Conservation (phyloP, 2,113 vertebrate genomes). For the Chiloscyllium plagiosum region DNA sequence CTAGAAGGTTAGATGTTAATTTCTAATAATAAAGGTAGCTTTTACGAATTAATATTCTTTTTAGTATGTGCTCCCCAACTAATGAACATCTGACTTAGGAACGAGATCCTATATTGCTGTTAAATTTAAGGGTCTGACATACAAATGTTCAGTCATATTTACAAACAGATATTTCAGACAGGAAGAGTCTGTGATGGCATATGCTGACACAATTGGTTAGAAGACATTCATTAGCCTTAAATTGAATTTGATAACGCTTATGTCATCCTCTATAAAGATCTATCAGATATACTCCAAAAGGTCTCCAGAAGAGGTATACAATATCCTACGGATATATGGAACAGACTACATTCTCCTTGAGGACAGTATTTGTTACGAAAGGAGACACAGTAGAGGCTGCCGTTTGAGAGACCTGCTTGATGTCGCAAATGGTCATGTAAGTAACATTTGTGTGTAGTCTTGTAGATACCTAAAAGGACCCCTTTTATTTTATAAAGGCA, state of each 20-base stretch:
- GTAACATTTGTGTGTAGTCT: slow-evolving; percentile 44
- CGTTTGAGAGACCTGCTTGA: slow-evolving; percentile 85
- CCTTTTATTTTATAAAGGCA: background rate
- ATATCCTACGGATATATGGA: slow-evolving; percentile 68
- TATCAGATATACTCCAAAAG: slow-evolving; percentile 87
- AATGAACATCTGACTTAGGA: no score
- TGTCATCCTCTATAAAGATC: slow-evolving; percentile 58
- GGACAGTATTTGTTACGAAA: slow-evolving; percentile 90
- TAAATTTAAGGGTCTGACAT: no score
- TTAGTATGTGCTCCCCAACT: no score
- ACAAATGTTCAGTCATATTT: no score
- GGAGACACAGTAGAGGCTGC: slow-evolving; percentile 79
- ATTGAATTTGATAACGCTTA: background rate
- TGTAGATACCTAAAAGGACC: background rate
- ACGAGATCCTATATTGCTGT: no score
- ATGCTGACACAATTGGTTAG: background rate
- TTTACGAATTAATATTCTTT: no score
- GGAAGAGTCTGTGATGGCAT: background rate
- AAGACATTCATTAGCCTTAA: background rate
- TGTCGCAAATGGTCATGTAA: slow-evolving; percentile 81
- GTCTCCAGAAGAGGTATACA: slow-evolving; percentile 70
- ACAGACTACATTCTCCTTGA: slow-evolving; percentile 84
- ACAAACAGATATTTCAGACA: background rate
- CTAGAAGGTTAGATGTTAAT: no score
- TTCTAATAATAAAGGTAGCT: no score